Evolutionary conservation across 2,113 vertebrate genomes (phyloP).

Genomic region (Cyprinus carpio): DNA sequence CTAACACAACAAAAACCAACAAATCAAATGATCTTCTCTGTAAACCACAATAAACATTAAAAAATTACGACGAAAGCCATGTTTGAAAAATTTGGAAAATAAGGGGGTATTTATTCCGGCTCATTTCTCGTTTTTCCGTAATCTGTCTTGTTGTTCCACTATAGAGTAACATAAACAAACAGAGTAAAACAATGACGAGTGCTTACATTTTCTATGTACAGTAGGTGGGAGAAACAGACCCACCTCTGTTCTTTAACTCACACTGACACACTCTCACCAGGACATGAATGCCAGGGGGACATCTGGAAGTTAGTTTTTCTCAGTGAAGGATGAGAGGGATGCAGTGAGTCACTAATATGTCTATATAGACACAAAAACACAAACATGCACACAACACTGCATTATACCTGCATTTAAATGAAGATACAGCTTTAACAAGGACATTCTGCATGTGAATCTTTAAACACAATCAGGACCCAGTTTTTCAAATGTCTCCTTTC

Average conservation of each 20-base stretch:
- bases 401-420: neutral
- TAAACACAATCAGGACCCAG: neutral
- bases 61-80: conserved; percentile 40
- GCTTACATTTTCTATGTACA: conserved; percentile 40
- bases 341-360: conserved; percentile 24
- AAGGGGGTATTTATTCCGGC: conserved; percentile 13
- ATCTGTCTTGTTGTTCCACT: conserved; percentile 33
- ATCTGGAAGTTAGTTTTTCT: conserved; percentile 50
- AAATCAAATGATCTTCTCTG: conserved; percentile 20
- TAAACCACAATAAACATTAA: neutral
- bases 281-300: conserved; percentile 44
- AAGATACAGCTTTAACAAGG: neutral
- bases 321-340: conserved; percentile 34
- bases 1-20: conserved; percentile 22
- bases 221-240: conserved; percentile 17
- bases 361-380: neutral
- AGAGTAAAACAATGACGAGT: conserved; percentile 36
- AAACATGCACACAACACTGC: neutral
- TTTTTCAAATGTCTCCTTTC: neutral
- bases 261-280: neutral
- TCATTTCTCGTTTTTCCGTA: conserved; percentile 39
- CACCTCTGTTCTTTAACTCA: conserved; percentile 18
- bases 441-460: neutral
- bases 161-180: conserved; percentile 42
- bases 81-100: conserved; percentile 32